Base-by-base conservation (phyloP, 2,113 vertebrate species). In the Reinhardtius hippoglossoides region DNA sequence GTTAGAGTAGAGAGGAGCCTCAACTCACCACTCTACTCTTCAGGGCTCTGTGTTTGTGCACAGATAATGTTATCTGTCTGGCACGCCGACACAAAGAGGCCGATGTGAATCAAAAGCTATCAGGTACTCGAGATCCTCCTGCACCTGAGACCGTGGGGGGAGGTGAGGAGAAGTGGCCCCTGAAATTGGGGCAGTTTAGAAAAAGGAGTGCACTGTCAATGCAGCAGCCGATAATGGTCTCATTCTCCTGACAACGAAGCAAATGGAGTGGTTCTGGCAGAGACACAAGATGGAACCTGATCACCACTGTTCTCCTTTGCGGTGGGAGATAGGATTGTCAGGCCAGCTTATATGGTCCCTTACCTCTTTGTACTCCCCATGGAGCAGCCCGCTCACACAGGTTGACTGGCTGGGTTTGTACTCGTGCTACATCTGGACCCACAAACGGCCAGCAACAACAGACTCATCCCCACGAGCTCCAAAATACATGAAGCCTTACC, bases 161-260 rank as follows among this genome's bases (percentile, higher is more conserved):
- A 77, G 56, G 71, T 26, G 74, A 65, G 70, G 40, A 64, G 64
- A 86, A 86, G 76, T 82, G 66, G 81, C 64, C 80, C 72, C 65
- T 78, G 66, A 83, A 81, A 90, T 69, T 67, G 68, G 79, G 68
- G 54, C 66, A 83, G 76, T 90, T 84, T 76, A 55, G 44, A 80
- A 76, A 90, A 64, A 87, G 58, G 57, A 80, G 63, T 20, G 15
- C 74, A 62, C 60, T 78, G 84, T 91, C 88, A 88, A 64, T 75
- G 46, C 40, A 83, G 70, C 71, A 37, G 68, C 70, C 67, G 65
- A 73, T 65, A 88, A 74, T 40, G 63, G 81, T 75, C 62, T 69
- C 40, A 71, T 75, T 64, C 55, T 76, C 23, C 31, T 67, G 68
- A 73, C 68, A 87, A 42, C 14, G 16, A 72, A 44, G 78, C 48